A percentile compares a stretch with the other conserved stretches of the same genome.
Conservation (phyloP, 2,113 vertebrate genomes). For the Ameiurus melas region DNA sequence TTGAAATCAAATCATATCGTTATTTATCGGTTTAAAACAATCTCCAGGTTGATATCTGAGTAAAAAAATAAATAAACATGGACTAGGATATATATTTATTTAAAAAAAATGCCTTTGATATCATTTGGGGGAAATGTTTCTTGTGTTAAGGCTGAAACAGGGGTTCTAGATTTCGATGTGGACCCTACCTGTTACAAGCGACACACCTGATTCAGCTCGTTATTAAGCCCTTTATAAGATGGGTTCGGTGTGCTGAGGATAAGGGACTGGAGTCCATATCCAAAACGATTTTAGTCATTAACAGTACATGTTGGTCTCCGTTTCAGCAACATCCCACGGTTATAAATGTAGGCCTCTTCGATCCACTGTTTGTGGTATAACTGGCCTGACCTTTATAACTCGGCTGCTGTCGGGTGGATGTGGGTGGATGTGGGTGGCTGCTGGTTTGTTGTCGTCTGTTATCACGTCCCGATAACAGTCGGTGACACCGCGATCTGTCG, state of each 20-base stretch:
- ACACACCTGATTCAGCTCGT: not conserved
- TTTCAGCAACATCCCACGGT: not conserved
- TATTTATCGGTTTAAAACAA: not conserved
- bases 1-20: not conserved
- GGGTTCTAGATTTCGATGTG: not conserved
- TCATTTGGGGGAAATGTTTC: too few species aligned
- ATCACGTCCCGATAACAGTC: constrained; percentile 74
- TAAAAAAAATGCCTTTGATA: not conserved
- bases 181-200: not conserved
- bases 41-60: not conserved
- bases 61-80: not conserved
- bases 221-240: not conserved
- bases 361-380: not conserved
- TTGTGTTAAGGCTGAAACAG: not conserved
- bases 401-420: constrained; percentile 62
- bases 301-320: not conserved
- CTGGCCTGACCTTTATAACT: constrained; percentile 29
- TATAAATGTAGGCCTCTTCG: not conserved
- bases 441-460: constrained; percentile 77
- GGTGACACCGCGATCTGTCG: constrained; percentile 72
- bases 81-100: not conserved
- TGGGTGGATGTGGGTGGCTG: constrained; percentile 67
- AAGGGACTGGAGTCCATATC: not conserved
- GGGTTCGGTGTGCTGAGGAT: not conserved
- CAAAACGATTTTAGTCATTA: not conserved